Evolutionary conservation across 2,113 vertebrate genomes (phyloP).

Genomic region (Seriola quinqueradiata): DNA sequence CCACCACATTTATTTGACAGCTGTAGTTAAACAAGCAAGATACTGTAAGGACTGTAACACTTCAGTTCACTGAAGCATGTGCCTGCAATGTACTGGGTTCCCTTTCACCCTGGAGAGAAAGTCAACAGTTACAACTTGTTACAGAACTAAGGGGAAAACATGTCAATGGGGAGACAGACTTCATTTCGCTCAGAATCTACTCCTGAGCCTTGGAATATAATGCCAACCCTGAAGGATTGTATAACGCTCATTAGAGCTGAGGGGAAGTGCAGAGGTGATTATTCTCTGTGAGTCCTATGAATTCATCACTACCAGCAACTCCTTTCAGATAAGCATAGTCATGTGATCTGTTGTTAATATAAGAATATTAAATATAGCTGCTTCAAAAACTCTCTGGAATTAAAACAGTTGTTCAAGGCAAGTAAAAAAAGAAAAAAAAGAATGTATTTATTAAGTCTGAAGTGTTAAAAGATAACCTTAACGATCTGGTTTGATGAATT

Average conservation of each 20-base stretch:
- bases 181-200: background rate
- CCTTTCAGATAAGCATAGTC: background rate
- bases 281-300: background rate
- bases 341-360: background rate
- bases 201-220: background rate
- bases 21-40: too few relatives aligned
- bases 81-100: too few relatives aligned
- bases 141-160: too few relatives aligned
- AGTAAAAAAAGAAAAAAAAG: background rate
- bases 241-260: background rate
- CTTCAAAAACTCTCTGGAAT: background rate
- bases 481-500: conserved; percentile 30
- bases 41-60: too few relatives aligned
- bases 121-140: too few relatives aligned
- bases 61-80: too few relatives aligned
- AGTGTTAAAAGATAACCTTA: conserved; percentile 8
- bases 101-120: too few relatives aligned
- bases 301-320: background rate
- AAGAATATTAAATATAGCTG: background rate
- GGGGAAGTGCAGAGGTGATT: background rate
- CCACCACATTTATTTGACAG: too few relatives aligned
- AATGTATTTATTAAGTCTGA: background rate
- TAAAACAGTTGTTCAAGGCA: background rate
- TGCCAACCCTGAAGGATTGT: background rate
- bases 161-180: background rate